These are phyloP conservation scores for Drosophila jambulina DNA, from an alignment of 1,140 invertebrate species.

Conservation along the genomic window DNA sequence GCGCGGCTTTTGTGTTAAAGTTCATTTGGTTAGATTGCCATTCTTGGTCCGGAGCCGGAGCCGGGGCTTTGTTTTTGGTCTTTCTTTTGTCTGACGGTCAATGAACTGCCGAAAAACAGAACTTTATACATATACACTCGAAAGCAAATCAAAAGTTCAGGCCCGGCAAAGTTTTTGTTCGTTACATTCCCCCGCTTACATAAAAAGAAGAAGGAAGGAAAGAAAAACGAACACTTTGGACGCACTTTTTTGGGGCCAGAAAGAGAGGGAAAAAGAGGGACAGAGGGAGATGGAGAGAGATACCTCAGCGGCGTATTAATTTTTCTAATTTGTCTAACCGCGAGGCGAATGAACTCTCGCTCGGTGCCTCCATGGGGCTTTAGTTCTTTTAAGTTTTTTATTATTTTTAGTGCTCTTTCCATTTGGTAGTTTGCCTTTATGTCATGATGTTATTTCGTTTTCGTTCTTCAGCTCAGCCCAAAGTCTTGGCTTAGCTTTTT, in stretches of 20 bases:
- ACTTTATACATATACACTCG: constrained; percentile 40
- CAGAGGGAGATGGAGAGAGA: background rate
- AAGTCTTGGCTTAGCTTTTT: constrained; percentile 63
- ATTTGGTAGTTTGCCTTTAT: constrained; percentile 60
- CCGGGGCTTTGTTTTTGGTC: constrained; percentile 37
- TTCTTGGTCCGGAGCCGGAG: constrained; percentile 28
- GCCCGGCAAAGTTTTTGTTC: constrained; percentile 39
- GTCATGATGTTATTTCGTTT: constrained; percentile 82
- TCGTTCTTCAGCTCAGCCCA: constrained; percentile 56
- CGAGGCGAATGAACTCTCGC: constrained; percentile 78
- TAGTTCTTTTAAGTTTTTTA: constrained; percentile 46
- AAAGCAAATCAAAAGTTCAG: constrained; percentile 79
- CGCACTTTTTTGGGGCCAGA: constrained; percentile 56
- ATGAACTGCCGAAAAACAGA: constrained; percentile 70
- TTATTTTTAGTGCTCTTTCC: constrained; percentile 26
- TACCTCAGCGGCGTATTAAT: constrained; percentile 74
- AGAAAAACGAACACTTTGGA: constrained; percentile 50
- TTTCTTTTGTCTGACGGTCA: constrained; percentile 75
- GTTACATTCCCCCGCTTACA: constrained; percentile 78
- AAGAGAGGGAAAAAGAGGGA: background rate
- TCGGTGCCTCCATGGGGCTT: constrained; percentile 35
- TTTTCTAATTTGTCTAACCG: constrained; percentile 80
- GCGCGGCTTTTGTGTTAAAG: constrained; percentile 68
- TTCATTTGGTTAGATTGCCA: constrained; percentile 66
- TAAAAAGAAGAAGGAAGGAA: constrained; percentile 55